Evolutionary conservation across 2,888 invertebrate species (phyloP).

Genomic region (Eupithecia centaureata): DNA sequence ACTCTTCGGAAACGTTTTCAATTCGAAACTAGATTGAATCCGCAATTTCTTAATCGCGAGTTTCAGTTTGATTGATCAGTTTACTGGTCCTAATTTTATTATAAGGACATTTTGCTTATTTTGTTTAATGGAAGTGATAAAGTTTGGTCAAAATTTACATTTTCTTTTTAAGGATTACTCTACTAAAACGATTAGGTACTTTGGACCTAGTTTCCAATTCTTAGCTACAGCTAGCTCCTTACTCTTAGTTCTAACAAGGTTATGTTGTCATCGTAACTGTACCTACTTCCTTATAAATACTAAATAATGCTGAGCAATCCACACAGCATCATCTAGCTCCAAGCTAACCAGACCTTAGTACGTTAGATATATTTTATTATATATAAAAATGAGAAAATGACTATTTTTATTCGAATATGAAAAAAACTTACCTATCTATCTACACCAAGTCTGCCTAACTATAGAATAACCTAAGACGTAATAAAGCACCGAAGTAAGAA

Average conservation of each 20-base stretch:
- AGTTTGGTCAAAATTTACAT: too few relatives aligned
- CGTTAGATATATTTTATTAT: too few relatives aligned
- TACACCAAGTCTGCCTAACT: too few relatives aligned
- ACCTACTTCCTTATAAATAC: not conserved
- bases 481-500: not conserved
- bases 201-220: not conserved
- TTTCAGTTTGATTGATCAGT: constrained; percentile 38
- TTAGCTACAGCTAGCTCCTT: too few relatives aligned
- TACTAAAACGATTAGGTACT: not conserved
- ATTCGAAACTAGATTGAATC: constrained; percentile 38
- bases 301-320: too few relatives aligned
- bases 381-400: too few relatives aligned
- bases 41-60: constrained; percentile 38
- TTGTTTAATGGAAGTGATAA: not conserved
- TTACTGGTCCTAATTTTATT: constrained; percentile 17
- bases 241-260: too few relatives aligned
- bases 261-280: not conserved
- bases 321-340: too few relatives aligned
- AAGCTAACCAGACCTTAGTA: too few relatives aligned
- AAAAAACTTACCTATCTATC: too few relatives aligned
- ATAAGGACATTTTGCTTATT: not conserved
- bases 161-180: not conserved
- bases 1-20: constrained; percentile 53
- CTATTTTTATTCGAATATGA: too few relatives aligned
- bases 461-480: not conserved